Evolutionary conservation across 2,888 invertebrate genomes (phyloP).

Genomic region (Lepidonotus clava): DNA sequence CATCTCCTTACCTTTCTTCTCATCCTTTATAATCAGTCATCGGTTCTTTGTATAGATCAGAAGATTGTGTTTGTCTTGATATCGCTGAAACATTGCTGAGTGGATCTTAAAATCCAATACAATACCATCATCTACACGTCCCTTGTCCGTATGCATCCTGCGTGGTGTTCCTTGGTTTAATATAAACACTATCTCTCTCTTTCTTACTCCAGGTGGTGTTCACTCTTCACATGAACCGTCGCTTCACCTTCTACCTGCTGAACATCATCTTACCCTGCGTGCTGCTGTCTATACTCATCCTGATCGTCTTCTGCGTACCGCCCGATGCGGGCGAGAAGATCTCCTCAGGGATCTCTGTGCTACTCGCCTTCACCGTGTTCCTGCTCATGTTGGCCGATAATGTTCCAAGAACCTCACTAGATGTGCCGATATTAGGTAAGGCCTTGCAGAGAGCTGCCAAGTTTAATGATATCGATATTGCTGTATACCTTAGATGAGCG

Average conservation of each 20-base stretch:
- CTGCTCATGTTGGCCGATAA: conserved; percentile 65
- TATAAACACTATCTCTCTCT: no score
- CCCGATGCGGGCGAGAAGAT: conserved; percentile 64
- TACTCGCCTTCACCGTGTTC: conserved; percentile 66
- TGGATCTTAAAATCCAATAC: no score
- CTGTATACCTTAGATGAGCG: no score
- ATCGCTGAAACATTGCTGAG: no score
- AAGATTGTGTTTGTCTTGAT: no score
- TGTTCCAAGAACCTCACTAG: conserved; percentile 63
- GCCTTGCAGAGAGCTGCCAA: background rate
- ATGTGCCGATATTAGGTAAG: conserved; percentile 64
- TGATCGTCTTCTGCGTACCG: conserved; percentile 61
- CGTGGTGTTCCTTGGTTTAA: no score
- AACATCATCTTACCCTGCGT: conserved; percentile 65
- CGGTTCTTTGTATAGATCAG: no score
- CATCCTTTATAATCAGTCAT: no score
- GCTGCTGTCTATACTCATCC: conserved; percentile 62
- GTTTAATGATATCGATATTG: no score
- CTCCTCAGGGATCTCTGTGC: conserved; percentile 64
- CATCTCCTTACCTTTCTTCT: no score
- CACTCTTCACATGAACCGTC: conserved; percentile 58
- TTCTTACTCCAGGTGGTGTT: conserved; percentile 60
- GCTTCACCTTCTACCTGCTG: conserved; percentile 64
- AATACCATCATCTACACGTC: no score
- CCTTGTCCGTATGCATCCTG: no score